Evolutionary conservation across 2,888 invertebrate species (phyloP).

Genomic region (Pandemis corylana): DNA sequence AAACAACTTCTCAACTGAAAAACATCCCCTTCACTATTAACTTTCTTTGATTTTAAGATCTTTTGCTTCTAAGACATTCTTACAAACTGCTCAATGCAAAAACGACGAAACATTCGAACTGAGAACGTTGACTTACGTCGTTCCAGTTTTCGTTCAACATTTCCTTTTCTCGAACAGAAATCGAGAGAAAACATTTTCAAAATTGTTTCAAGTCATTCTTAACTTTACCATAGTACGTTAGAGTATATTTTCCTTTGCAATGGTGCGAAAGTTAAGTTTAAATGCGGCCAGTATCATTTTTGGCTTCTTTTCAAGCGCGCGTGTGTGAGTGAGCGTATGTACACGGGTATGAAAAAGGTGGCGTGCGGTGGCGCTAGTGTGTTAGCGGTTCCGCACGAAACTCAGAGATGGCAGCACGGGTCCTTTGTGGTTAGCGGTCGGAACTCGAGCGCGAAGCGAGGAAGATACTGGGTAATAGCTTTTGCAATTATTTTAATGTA

Average conservation of each 20-base stretch:
- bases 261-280: slow-evolving; percentile 48
- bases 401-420: slow-evolving; percentile 70
- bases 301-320: slow-evolving; percentile 63
- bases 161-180: slow-evolving; percentile 33
- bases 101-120: slow-evolving; percentile 21
- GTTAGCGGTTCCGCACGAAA: slow-evolving; percentile 54
- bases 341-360: slow-evolving; percentile 61
- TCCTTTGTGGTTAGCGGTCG: slow-evolving; percentile 55
- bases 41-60: slow-evolving; percentile 43
- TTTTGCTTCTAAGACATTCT: slow-evolving; percentile 41
- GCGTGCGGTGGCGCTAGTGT: slow-evolving; percentile 76
- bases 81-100: slow-evolving; percentile 39
- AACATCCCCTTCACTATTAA: slow-evolving; percentile 52
- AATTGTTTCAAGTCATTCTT: slow-evolving; percentile 42
- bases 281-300: slow-evolving; percentile 56
- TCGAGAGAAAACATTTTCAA: background rate
- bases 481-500: slow-evolving; percentile 15
- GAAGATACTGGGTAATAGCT: slow-evolving; percentile 22
- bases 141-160: slow-evolving; percentile 48
- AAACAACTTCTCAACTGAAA: slow-evolving; percentile 42
- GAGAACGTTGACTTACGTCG: slow-evolving; percentile 45
- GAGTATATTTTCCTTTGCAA: slow-evolving; percentile 48
- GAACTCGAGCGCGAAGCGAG: slow-evolving; percentile 8
- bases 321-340: slow-evolving; percentile 65
- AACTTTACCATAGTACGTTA: rapidly evolving